These are phyloP conservation scores for Saturnia japonica DNA, from an alignment of 2,888 invertebrate species.

Conservation along the genomic window DNA sequence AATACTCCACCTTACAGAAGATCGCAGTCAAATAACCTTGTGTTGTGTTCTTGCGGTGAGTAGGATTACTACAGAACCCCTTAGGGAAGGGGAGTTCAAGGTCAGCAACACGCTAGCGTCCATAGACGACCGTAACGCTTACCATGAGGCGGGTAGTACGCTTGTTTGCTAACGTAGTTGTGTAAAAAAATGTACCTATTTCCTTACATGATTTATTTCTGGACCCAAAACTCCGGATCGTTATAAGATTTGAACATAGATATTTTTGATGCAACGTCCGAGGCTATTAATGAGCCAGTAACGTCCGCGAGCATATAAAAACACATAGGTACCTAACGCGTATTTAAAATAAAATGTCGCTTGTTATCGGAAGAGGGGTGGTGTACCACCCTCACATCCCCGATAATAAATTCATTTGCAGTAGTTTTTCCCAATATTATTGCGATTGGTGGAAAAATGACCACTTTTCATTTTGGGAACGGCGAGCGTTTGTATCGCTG, in stretches of 20 bases:
- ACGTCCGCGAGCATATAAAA: neutral
- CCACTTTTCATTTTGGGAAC: conserved; percentile 69
- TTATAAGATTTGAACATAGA: neutral
- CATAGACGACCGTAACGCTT: too few relatives aligned
- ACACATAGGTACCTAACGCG: conserved; percentile 25
- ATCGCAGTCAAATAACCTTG: too few relatives aligned
- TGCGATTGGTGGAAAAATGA: conserved; percentile 79
- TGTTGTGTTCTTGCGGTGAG: too few relatives aligned
- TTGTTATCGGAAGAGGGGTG: conserved; percentile 55
- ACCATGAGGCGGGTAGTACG: too few relatives aligned
- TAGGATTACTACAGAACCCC: too few relatives aligned
- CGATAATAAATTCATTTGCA: conserved; percentile 78
- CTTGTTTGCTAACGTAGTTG: too few relatives aligned
- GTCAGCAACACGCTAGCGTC: too few relatives aligned
- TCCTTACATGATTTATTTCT: neutral
- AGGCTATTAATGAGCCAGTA: neutral
- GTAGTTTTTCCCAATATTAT: conserved; percentile 80
- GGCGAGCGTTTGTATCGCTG: conserved; percentile 28
- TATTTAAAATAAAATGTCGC: conserved; percentile 63
- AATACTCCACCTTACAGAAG: too few relatives aligned
- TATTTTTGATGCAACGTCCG: neutral
- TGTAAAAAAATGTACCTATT: too few relatives aligned
- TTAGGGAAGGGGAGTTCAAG: too few relatives aligned
- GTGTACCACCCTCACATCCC: conserved; percentile 42
- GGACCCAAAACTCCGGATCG: neutral